Conservation (phyloP, 2,888 invertebrate species). For the Euplexia lucipara region DNA sequence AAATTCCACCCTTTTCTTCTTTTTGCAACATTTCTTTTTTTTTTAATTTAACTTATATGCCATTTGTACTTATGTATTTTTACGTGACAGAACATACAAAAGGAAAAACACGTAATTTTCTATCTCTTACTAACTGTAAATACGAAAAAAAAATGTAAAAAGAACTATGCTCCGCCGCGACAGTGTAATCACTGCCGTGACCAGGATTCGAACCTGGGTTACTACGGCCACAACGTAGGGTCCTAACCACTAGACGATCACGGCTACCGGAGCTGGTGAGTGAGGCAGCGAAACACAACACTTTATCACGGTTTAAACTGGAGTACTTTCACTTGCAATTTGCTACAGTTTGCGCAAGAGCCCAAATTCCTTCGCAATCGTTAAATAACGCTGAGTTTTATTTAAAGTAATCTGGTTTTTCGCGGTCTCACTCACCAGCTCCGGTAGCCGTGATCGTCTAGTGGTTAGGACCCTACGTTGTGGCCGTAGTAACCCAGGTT, state of each 20-base stretch:
- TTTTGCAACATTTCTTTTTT: too few species aligned
- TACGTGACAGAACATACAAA: too few species aligned
- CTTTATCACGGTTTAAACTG: background rate
- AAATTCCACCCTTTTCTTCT: too few species aligned
- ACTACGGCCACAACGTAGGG: slow-evolving; percentile 94
- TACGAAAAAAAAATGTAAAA: slow-evolving; percentile 22
- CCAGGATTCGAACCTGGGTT: slow-evolving; percentile 93
- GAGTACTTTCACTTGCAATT: slow-evolving; percentile 50
- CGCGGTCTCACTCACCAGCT: too few species aligned
- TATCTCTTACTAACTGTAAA: background rate
- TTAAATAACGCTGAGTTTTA: too few species aligned
- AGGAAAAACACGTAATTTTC: background rate
- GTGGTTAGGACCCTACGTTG: slow-evolving; percentile 94
- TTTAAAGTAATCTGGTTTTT: too few species aligned
- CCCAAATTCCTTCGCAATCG: too few species aligned
- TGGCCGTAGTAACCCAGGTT: slow-evolving; percentile 95
- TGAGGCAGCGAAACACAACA: slow-evolving; percentile 5
- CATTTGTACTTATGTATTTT: too few species aligned
- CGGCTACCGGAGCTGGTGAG: slow-evolving; percentile 78
- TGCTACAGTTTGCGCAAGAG: slow-evolving; percentile 33
- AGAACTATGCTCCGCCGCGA: slow-evolving; percentile 74
- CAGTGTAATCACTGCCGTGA: slow-evolving; percentile 80
- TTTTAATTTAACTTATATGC: too few species aligned
- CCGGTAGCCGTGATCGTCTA: slow-evolving; percentile 91
- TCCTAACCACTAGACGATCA: slow-evolving; percentile 94